A percentile compares a stretch with the other conserved stretches of the same genome.
phyloP scores from a whole-genome alignment of 2,797 vertebrate species.

The Graptemys geographica region DNA sequence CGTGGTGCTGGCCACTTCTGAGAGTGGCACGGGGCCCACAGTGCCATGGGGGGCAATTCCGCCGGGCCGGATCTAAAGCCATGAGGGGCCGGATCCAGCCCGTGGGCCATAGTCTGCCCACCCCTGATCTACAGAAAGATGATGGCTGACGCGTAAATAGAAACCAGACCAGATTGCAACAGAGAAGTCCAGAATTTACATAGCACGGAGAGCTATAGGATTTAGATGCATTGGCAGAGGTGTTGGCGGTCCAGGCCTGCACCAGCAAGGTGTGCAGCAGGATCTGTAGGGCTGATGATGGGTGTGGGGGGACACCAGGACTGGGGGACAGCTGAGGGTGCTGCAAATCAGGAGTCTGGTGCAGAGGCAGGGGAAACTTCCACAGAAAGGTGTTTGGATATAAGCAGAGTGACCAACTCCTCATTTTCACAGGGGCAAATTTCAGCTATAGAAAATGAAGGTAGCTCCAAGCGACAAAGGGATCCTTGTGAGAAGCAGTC shows the following conservation, averaged over 20 bases:
- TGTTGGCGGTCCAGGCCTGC: not conserved
- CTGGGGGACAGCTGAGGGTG: not conserved
- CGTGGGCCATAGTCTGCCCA: too few species aligned
- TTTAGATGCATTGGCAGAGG: not conserved
- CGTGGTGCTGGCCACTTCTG: too few species aligned
- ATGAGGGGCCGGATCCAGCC: too few species aligned
- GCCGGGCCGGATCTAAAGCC: too few species aligned
- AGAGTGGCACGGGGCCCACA: too few species aligned
- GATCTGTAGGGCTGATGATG: not conserved
- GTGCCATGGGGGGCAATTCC: too few species aligned
- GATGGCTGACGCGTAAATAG: not conserved
- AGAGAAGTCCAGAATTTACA: not conserved
- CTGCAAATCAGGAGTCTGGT: not conserved
- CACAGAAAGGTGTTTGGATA: not conserved
- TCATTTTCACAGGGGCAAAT: not conserved
- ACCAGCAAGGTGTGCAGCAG: not conserved
- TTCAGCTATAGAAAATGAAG: not conserved
- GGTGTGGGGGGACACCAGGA: not conserved
- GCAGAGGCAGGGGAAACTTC: not conserved
- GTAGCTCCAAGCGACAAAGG: not conserved
- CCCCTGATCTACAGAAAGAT: accelerated
- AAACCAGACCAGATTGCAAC: not conserved
- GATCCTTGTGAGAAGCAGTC: not conserved
- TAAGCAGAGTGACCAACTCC: not conserved
- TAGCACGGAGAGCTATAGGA: not conserved